Conservation (phyloP, 2,113 vertebrate genomes). For the Heterochromis multidens region DNA sequence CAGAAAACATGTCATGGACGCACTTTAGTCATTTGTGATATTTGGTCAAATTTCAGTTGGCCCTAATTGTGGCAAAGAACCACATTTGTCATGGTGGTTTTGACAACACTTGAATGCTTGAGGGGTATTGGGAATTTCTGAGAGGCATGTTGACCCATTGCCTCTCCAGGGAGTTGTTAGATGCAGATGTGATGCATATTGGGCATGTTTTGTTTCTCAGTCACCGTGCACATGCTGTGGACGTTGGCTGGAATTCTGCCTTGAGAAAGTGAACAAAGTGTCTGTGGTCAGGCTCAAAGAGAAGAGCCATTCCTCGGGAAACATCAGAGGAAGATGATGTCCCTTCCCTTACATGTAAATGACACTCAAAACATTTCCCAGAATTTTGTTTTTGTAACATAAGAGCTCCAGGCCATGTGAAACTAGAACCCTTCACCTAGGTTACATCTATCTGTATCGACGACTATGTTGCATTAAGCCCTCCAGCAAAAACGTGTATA, state of each 20-base stretch:
- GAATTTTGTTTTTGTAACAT: background rate
- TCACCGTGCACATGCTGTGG: slow-evolving; percentile 13
- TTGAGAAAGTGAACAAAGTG: slow-evolving; percentile 61
- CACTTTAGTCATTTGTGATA: slow-evolving; percentile 9
- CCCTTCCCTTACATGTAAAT: slow-evolving; percentile 15
- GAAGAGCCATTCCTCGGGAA: slow-evolving; percentile 36
- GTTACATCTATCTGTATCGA: background rate
- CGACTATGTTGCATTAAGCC: background rate
- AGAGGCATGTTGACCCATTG: slow-evolving; percentile 20
- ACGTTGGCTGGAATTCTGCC: slow-evolving; percentile 41
- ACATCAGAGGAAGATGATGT: slow-evolving; percentile 35
- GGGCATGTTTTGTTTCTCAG: slow-evolving; percentile 47
- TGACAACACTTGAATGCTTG: slow-evolving; percentile 21
- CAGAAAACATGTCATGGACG: slow-evolving; percentile 10
- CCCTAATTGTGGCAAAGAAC: slow-evolving; percentile 35
- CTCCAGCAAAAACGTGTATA: background rate
- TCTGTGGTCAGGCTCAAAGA: slow-evolving; percentile 59
- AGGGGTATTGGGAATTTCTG: slow-evolving; percentile 32
- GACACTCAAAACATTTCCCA: slow-evolving; percentile 43
- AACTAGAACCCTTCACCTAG: slow-evolving; percentile 13
- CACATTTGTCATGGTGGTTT: slow-evolving; percentile 62
- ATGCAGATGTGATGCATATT: slow-evolving; percentile 49
- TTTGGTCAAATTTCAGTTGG: slow-evolving; percentile 33
- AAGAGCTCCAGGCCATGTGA: background rate
- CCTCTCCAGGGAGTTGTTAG: slow-evolving; percentile 21